Conservation (phyloP, 2,888 invertebrate genomes). For the Coronaproctus castanopsis region DNA sequence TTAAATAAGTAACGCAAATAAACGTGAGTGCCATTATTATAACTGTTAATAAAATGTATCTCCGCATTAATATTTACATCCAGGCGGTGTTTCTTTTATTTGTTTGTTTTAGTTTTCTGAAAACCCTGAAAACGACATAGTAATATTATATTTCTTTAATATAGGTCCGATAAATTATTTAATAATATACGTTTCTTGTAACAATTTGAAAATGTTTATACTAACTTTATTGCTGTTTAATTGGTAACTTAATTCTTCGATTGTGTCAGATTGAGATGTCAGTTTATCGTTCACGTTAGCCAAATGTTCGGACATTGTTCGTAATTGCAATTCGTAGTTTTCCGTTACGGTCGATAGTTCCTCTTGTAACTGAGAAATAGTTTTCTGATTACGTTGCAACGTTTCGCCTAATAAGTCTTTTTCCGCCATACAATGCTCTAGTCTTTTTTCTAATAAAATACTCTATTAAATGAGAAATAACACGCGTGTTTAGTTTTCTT, state of each 20-base stretch:
- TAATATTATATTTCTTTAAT: too few relatives aligned
- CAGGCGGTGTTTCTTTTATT: too few relatives aligned
- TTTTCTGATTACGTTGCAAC: slow-evolving; percentile 30
- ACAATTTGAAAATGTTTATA: not conserved
- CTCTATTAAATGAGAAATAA: slow-evolving; percentile 18
- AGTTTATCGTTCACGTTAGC: slow-evolving; percentile 38
- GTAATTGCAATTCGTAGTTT: slow-evolving; percentile 35
- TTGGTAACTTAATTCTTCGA: slow-evolving; percentile 45
- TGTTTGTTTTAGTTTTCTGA: not conserved
- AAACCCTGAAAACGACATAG: not conserved
- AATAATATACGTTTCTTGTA: not conserved
- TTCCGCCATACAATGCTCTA: slow-evolving; percentile 32
- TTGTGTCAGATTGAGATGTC: slow-evolving; percentile 56
- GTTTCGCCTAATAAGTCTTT: slow-evolving; percentile 33
- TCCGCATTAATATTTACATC: too few relatives aligned
- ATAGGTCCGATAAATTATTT: not conserved
- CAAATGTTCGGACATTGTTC: slow-evolving; percentile 36
- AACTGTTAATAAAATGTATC: too few relatives aligned
- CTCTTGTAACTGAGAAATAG: slow-evolving; percentile 37
- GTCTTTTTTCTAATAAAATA: slow-evolving; percentile 29
- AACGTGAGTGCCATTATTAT: too few relatives aligned
- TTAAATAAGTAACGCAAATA: too few relatives aligned
- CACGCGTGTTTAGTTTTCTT: slow-evolving; percentile 15
- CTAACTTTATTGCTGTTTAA: slow-evolving; percentile 32
- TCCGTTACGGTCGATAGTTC: slow-evolving; percentile 41